phyloP scores from a whole-genome alignment of 2,888 invertebrate species.

The Syrphus vitripennis region DNA sequence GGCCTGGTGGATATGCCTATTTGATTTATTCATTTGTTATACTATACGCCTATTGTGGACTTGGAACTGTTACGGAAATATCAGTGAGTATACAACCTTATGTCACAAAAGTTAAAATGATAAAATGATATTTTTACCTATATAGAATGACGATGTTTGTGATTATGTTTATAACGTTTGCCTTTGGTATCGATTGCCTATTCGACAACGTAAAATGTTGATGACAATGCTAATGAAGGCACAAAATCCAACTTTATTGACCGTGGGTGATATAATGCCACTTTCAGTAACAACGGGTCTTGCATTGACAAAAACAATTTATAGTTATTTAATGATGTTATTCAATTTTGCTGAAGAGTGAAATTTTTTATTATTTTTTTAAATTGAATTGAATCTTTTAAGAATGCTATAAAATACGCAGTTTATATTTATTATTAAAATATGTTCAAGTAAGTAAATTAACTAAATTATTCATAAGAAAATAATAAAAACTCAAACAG shows the following conservation, averaged over 20 bases:
- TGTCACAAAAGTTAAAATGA: background rate
- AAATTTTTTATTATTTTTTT: too few species aligned
- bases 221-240: background rate
- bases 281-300: background rate
- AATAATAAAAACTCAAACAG: too few species aligned
- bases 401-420: too few species aligned
- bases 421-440: too few species aligned
- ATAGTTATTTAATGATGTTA: background rate
- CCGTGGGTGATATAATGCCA: background rate
- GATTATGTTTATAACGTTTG: background rate
- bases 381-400: too few species aligned
- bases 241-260: background rate
- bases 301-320: background rate
- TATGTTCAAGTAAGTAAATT: too few species aligned
- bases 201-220: background rate
- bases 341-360: background rate
- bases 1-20: conserved; percentile 74
- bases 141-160: background rate
- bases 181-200: background rate
- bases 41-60: conserved; percentile 74
- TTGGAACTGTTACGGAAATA: conserved; percentile 74
- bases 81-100: conserved; percentile 63
- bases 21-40: conserved; percentile 62
- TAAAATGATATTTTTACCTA: background rate
- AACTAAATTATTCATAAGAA: too few species aligned